phyloP scores from a whole-genome alignment of 2,113 vertebrate species.

The Aix galericulata region DNA sequence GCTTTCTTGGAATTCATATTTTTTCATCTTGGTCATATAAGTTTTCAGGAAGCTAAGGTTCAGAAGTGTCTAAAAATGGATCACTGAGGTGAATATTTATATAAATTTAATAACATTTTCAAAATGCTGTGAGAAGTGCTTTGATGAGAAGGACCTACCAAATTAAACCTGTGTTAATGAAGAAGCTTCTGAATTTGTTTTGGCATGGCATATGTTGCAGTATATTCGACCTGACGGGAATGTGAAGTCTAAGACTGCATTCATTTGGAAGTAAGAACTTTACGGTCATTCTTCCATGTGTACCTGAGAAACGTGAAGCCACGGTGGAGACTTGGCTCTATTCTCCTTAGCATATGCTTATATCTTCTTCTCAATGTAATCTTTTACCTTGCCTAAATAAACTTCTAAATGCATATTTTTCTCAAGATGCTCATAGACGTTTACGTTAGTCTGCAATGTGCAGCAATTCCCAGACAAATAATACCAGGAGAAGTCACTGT shows the following conservation, averaged over 20 bases:
- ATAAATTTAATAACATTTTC: not conserved
- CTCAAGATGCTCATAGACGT: slow-evolving; percentile 54
- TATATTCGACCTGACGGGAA: not conserved
- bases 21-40: not conserved
- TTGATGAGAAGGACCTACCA: not conserved
- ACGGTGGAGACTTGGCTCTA: not conserved
- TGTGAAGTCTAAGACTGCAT: not conserved
- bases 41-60: not conserved
- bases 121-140: too few species aligned
- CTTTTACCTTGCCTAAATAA: slow-evolving; percentile 49
- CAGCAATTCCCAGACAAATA: slow-evolving; percentile 52
- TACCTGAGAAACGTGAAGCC: not conserved
- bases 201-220: not conserved
- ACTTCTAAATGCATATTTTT: slow-evolving; percentile 43
- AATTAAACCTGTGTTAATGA: not conserved
- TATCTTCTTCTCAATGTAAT: not conserved
- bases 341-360: not conserved
- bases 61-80: not conserved
- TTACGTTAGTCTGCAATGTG: slow-evolving; percentile 19
- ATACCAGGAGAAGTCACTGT: slow-evolving; percentile 38
- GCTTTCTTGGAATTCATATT: not conserved
- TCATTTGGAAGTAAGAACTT: not conserved
- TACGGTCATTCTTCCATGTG: not conserved
- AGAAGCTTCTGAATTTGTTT: not conserved
- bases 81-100: not conserved